Percentiles rank a stretch among this genome's conserved stretches.
phyloP scores from a whole-genome alignment of 1,140 invertebrate species.

The Aphaenogaster ashmeadi region DNA sequence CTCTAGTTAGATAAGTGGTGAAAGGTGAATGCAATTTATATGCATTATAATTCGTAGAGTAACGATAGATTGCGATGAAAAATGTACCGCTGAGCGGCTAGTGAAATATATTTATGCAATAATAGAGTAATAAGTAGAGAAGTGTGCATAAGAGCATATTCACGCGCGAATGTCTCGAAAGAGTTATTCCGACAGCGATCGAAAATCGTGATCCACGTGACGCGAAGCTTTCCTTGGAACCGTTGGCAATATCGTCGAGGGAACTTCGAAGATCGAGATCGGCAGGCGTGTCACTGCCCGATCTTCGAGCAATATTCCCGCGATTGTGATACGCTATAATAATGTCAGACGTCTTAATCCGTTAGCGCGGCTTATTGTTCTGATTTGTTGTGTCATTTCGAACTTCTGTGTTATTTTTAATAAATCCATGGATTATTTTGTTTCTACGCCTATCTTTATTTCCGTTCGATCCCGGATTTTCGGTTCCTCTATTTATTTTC shows the following conservation, averaged over 20 bases:
- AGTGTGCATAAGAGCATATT: slow-evolving; percentile 19
- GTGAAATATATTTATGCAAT: slow-evolving; percentile 55
- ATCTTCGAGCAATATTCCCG: slow-evolving; percentile 57
- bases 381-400: slow-evolving; percentile 80
- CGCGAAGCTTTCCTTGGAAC: slow-evolving; percentile 48
- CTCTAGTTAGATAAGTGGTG: slow-evolving; percentile 41
- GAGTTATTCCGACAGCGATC: slow-evolving; percentile 6
- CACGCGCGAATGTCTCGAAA: slow-evolving; percentile 28
- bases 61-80: slow-evolving; percentile 5
- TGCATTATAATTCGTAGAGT: slow-evolving; percentile 38
- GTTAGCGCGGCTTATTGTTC: slow-evolving; percentile 77
- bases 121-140: slow-evolving; percentile 56
- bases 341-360: slow-evolving; percentile 71
- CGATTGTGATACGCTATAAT: slow-evolving; percentile 79
- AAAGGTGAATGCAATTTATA: slow-evolving; percentile 33
- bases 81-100: slow-evolving; percentile 43
- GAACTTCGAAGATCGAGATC: slow-evolving; percentile 50
- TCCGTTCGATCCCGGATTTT: slow-evolving; percentile 64
- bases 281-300: slow-evolving; percentile 44
- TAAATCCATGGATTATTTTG: slow-evolving; percentile 81
- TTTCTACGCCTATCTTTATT: slow-evolving; percentile 70
- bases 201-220: slow-evolving; percentile 53
- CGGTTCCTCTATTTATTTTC: slow-evolving; percentile 15
- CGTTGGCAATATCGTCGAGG: slow-evolving; percentile 70
- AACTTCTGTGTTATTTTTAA: slow-evolving; percentile 82